phyloP scores from a whole-genome alignment of 1,140 invertebrate species.

The Calliphora vicina region DNA sequence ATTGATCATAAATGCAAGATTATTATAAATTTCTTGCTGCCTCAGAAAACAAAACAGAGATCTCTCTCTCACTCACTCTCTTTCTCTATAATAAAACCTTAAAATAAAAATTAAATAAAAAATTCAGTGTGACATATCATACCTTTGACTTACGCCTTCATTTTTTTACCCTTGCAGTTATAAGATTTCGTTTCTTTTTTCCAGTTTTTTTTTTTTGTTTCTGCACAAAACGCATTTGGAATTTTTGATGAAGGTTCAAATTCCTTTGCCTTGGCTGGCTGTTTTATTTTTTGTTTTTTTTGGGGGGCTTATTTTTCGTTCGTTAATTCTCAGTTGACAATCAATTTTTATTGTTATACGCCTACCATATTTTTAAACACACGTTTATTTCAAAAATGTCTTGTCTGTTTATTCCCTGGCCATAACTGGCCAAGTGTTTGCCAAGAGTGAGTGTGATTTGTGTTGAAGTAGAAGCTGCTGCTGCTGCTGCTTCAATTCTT shows the following conservation, averaged over 20 bases:
- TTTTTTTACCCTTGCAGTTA: background rate
- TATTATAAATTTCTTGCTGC: background rate
- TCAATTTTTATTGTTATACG: slow-evolving; percentile 9
- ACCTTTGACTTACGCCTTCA: slow-evolving; percentile 21
- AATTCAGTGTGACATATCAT: slow-evolving; percentile 20
- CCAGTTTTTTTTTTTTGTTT: background rate
- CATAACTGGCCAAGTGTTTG: too few species aligned
- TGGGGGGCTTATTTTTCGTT: background rate
- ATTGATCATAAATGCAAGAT: background rate
- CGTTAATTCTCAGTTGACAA: background rate
- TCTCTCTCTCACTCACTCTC: too few species aligned
- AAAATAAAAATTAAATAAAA: background rate
- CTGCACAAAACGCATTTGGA: background rate
- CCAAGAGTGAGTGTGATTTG: too few species aligned
- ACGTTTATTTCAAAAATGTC: background rate
- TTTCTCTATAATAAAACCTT: background rate
- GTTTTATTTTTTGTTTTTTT: too few species aligned
- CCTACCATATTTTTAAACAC: slow-evolving; percentile 1
- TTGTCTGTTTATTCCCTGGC: too few species aligned
- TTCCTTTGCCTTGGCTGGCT: too few species aligned
- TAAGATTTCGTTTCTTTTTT: background rate
- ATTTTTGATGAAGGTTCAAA: slow-evolving; percentile 8
- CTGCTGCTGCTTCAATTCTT: background rate
- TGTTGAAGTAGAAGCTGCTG: too few species aligned
- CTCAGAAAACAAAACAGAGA: too few species aligned